phyloP scores from a whole-genome alignment of 2,888 invertebrate species.

The Drosophila maculinotata region DNA sequence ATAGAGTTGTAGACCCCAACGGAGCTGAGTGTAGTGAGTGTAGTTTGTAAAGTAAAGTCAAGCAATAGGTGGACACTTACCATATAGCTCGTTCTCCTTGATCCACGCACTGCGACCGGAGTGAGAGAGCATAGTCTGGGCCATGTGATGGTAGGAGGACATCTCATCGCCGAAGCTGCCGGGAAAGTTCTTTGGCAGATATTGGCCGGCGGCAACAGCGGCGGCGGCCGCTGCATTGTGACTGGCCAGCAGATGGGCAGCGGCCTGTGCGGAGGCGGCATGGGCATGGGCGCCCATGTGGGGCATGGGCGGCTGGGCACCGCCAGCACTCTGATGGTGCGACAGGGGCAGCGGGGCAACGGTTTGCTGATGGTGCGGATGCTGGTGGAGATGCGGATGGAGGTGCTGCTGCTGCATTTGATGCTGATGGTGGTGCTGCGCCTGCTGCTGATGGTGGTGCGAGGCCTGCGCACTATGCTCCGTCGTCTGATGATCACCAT shows the following conservation, averaged over 20 bases:
- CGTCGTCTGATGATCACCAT: slow-evolving; percentile 57
- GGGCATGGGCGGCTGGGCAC: slow-evolving; percentile 43
- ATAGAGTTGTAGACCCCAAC: no score
- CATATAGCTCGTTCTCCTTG: slow-evolving; percentile 84
- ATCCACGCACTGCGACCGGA: slow-evolving; percentile 83
- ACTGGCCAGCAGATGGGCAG: slow-evolving; percentile 82
- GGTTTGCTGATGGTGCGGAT: slow-evolving; percentile 51
- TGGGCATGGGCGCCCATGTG: slow-evolving; percentile 60
- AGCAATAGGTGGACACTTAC: slow-evolving; percentile 68
- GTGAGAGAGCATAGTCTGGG: slow-evolving; percentile 84
- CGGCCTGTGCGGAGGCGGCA: slow-evolving; percentile 82
- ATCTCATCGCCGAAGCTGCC: slow-evolving; percentile 82
- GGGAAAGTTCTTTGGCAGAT: slow-evolving; percentile 82
- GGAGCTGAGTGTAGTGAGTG: no score
- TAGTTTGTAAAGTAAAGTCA: no score
- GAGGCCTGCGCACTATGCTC: slow-evolving; percentile 46
- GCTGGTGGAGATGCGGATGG: slow-evolving; percentile 42
- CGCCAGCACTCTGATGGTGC: slow-evolving; percentile 40
- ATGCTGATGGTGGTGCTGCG: slow-evolving; percentile 24
- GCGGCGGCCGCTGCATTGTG: slow-evolving; percentile 82
- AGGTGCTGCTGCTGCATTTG: slow-evolving; percentile 47
- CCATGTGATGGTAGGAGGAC: slow-evolving; percentile 84
- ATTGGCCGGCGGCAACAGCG: slow-evolving; percentile 81
- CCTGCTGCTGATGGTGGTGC: slow-evolving; percentile 32
- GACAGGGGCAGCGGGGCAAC: slow-evolving; percentile 40